phyloP scores from a whole-genome alignment of 2,113 vertebrate species.

The Trochalopteron elliotii region DNA sequence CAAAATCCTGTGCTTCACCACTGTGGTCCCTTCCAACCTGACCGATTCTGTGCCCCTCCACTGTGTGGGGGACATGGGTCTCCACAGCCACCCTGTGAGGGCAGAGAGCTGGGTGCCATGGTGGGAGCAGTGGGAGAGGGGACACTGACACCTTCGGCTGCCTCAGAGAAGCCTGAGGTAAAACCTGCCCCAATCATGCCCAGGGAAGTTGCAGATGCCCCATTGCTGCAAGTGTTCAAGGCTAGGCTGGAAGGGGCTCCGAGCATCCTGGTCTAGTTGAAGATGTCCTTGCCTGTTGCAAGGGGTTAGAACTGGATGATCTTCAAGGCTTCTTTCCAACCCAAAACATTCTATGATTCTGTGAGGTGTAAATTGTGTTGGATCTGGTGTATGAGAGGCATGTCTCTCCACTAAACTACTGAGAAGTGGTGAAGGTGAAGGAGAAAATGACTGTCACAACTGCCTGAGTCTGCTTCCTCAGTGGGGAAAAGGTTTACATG shows the following conservation, averaged over 20 bases:
- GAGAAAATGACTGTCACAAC: neutral
- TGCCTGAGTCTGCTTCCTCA: neutral
- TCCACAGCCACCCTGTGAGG: neutral
- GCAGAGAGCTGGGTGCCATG: neutral
- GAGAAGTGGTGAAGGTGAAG: neutral
- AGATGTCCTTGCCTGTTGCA: neutral
- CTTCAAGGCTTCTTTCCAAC: neutral
- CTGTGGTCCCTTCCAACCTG: neutral
- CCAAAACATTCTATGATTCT: neutral
- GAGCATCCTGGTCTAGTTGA: neutral
- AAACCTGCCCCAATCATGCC: fast-evolving
- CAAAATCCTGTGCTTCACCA: neutral
- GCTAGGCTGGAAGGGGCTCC: neutral
- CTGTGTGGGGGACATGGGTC: fast-evolving
- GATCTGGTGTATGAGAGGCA: neutral
- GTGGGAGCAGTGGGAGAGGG: fast-evolving
- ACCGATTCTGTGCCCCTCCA: fast-evolving
- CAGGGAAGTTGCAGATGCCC: neutral
- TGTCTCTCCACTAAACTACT: neutral
- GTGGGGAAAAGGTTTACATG: neutral
- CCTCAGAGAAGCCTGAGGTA: neutral
- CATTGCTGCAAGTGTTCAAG: neutral
- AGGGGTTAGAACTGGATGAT: neutral
- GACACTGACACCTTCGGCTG: neutral
- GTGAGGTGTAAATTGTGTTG: fast-evolving